phyloP scores from a whole-genome alignment of 2,797 vertebrate species.

The Trachops cirrhosus region DNA sequence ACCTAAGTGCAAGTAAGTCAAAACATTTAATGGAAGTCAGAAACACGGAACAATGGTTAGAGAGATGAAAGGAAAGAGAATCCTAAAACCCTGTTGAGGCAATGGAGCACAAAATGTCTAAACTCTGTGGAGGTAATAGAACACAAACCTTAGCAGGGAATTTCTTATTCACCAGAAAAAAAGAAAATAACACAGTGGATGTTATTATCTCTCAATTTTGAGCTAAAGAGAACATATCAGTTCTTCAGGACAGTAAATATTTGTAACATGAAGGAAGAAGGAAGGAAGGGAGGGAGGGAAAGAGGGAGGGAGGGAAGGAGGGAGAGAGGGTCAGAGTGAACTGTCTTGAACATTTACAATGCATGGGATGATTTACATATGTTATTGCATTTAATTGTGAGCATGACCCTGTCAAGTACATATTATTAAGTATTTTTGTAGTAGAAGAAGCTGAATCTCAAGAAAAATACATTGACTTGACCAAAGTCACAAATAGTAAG shows the following conservation, averaged over 20 bases:
- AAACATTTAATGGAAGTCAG: background rate
- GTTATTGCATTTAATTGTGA: background rate
- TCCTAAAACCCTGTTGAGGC: background rate
- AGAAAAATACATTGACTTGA: background rate
- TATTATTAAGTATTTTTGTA: background rate
- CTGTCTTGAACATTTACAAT: background rate
- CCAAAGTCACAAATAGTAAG: background rate
- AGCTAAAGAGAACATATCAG: background rate
- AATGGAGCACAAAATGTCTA: background rate
- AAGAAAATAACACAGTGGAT: background rate
- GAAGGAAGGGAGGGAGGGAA: background rate
- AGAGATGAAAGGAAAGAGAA: background rate
- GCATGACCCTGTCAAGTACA: background rate
- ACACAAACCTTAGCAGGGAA: constrained; percentile 5
- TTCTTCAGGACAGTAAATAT: background rate
- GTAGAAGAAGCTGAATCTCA: background rate
- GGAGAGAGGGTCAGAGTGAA: background rate
- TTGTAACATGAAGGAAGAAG: background rate
- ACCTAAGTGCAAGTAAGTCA: background rate
- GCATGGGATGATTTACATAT: background rate
- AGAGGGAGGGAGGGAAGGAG: background rate
- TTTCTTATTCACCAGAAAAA: background rate
- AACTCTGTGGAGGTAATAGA: background rate
- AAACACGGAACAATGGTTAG: background rate
- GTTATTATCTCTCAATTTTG: background rate